A percentile compares a stretch with the other conserved stretches of the same genome.
Conservation (phyloP, 2,797 vertebrate genomes). For the Triplophysa bombifrons region DNA sequence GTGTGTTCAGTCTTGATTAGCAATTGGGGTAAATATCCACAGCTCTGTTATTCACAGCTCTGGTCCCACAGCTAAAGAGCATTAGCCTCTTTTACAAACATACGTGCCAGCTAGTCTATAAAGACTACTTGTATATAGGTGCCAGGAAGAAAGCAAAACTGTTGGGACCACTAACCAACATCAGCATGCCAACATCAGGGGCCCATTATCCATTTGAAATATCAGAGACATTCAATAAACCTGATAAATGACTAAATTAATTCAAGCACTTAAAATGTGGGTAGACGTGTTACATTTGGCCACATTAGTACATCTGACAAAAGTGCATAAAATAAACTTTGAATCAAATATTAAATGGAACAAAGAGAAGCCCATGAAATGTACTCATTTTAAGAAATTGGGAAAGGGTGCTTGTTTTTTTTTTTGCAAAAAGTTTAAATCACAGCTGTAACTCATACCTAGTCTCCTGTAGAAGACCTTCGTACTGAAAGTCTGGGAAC, state of each 20-base stretch:
- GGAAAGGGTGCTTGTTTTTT: no score
- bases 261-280: background rate
- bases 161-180: constrained; percentile 3
- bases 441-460: no score
- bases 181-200: background rate
- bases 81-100: constrained; percentile 44
- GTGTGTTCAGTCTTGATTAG: constrained; percentile 46
- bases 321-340: constrained; percentile 5
- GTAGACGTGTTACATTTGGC: background rate
- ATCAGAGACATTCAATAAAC: background rate
- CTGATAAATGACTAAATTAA: background rate
- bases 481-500: no score
- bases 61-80: constrained; percentile 42
- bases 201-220: background rate
- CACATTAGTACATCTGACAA: background rate
- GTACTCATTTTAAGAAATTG: background rate
- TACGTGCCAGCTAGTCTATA: constrained; percentile 32
- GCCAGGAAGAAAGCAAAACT: constrained; percentile 39
- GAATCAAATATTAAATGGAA: background rate
- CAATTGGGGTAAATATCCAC: constrained; percentile 37
- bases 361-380: no score
- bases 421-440: no score
- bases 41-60: constrained; percentile 8
- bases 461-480: no score
- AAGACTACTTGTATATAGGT: constrained; percentile 37